Evolutionary conservation across 1,140 invertebrate genomes (phyloP), one percentile per base, ranked within the genome.

Genomic region (Physella acuta): DNA sequence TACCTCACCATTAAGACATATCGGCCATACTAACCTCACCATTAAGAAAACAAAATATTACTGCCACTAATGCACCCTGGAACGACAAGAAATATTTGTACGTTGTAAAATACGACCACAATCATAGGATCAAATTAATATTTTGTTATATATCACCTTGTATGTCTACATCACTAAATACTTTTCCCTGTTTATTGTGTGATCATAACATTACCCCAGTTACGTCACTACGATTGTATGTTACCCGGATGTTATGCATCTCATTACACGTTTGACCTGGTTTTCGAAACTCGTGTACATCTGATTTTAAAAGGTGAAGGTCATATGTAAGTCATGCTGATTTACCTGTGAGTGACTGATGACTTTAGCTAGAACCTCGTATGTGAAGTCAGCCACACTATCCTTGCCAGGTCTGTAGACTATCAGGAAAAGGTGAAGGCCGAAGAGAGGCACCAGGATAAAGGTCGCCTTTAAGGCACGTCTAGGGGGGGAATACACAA

Each of bases 401-500:
- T 68, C 71, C 1, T 33, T 58, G 4, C 62, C 65, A 17, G 86
- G 84, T 71, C 93, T 88, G 83, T 95, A 94, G 26, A 93, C 93
- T 51, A 91, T 94, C 24, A 96, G 86, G 73, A 97, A 87, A 79
- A 94, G 94, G 81, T 97, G 88, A 17, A 89, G 81, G 3, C 88
- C 88, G 75, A 89, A 89, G 51, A 89, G 78, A 0, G 88, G 88
- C 37, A 96, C 91, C 71, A 97, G 87, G 56, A 97, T 88, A 74
- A 95, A 87, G 0, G 94, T 95, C 0, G 94, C 95, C 67, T 94
- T 83, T 20, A 89, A 84, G 5, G 88, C 88, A 79, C 88, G 87
- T 76, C 89, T 81, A 75, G n/a, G 66, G n/a, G n/a, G n/a, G n/a
- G 74, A 51, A 60, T 52, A 74, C 14, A 65, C 44, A 67, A 49